Evolutionary conservation across 2,797 vertebrate genomes (phyloP), one percentile per base, ranked within the genome.

Genomic region (Pantherophis vulpinus): DNA sequence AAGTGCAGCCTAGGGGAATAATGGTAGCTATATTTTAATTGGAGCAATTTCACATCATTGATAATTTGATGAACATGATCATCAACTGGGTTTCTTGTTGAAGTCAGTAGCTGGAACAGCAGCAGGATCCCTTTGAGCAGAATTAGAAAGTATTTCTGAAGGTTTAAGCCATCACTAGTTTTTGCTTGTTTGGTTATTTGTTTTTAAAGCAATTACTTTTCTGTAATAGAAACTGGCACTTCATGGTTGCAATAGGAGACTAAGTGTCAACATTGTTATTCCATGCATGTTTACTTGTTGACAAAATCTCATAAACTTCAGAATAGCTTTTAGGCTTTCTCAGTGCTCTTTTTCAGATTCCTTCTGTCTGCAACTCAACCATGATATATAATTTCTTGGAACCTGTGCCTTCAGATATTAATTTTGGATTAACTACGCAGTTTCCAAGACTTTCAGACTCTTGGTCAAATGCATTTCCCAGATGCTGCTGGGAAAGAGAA

Each of bases 11-110:
- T 95, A 61, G 91, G 96, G 91, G 89, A 94, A 55, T 86, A 94
- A 70, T 56, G 58, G 5, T 94, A 94, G 83, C 87, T 29, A 95
- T 95, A 96, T 95, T 91, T 94, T 92, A 94, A 96, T 94, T 47
- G 92, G 90, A 96, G 42, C 29, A 63, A 90, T 95, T 95, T 96
- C 66, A 92, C 37, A 94, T 94, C 66, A 94, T 79, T 93, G 94
- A 94, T 88, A 93, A 94, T 92, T 92, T 89, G 90, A 51, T 92
- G 55, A 95, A 94, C 61, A 87, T 66, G 37, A 20, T 58, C 90
- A 54, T 88, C 0, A 89, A 83, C 79, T 83, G 14, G 29, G 29
- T 90, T 90, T 95, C 96, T 94, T 91, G 25, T 94, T 95, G 90
- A 42, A 95, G 2, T 5, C 55, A 93, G 58, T 93, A 90, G 60